Base-by-base conservation (phyloP, 2,797 vertebrate species). In the Sylvia borin region DNA sequence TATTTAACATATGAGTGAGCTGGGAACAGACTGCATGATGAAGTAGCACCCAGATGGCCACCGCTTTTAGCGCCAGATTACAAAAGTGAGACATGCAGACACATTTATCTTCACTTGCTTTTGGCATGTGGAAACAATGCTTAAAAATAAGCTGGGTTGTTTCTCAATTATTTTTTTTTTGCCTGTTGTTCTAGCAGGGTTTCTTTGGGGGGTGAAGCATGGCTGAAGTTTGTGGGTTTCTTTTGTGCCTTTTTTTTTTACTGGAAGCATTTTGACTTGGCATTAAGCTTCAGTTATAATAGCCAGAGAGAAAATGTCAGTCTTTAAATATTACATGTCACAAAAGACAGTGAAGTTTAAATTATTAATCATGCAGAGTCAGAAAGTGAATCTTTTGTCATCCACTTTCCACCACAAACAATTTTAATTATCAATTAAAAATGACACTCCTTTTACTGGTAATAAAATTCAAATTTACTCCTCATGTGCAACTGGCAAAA, bases 61-160 rank as follows among this genome's bases (percentile, higher is more conserved):
- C 92, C 20, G 3, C 92, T 96, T 93, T 97, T 90, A 97, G 95
- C 90, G 90, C 92, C 77, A 95, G 90, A 96, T 96, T 96, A 93
- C 81, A 93, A 78, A 96, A 96, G 93, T 93, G 94, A 96, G 96
- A 96, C 96, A 91, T 92, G 94, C 91, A 96, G 90, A 92, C 95
- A 95, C 91, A 86, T 93, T 95, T 96, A 84, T 94, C 94, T 94
- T 88, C 91, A 55, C 95, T 96, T 92, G 47, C 85, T 92, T 76
- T 86, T 95, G 91, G 91, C 91, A 95, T 95, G 85, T 57, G 82
- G 83, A 94, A 90, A 95, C 78, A 95, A 94, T 76, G 65, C 94
- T 96, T 95, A 95, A 94, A 95, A 96, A 96, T 95, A 95, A 91
- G 86, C n/a, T 14, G 51, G 76, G 64, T 65, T 96, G 61, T 75